A percentile compares a stretch with the other conserved stretches of the same genome.
Evolutionary conservation across 1,140 invertebrate genomes (phyloP).

Genomic region (Lepidostoma basale): DNA sequence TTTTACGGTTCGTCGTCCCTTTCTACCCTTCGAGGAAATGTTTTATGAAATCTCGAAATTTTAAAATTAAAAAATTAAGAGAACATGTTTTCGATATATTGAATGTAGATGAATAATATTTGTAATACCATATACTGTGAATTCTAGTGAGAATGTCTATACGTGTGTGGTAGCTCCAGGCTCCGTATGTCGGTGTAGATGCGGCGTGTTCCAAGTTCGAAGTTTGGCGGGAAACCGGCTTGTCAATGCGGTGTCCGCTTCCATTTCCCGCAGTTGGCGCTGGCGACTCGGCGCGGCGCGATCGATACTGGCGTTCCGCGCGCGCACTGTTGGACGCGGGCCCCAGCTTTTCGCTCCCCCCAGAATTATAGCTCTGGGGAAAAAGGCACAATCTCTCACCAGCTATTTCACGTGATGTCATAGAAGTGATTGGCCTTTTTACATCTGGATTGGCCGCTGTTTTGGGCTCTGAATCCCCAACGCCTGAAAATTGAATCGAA

Average conservation of each 20-base stretch:
- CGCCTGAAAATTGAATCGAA: constrained; percentile 6
- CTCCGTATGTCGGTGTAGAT: neutral
- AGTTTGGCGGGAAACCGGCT: constrained; percentile 25
- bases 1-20: too few relatives aligned
- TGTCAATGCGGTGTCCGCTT: constrained; percentile 13
- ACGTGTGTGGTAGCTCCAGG: too few relatives aligned
- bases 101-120: too few relatives aligned
- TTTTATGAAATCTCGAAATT: too few relatives aligned
- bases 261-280: constrained; percentile 1
- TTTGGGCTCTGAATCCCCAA: neutral
- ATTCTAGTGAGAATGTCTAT: too few relatives aligned
- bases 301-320: constrained; percentile 28
- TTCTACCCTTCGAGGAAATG: too few relatives aligned
- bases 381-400: too few relatives aligned
- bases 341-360: neutral
- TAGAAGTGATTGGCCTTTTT: neutral
- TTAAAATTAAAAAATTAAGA: too few relatives aligned
- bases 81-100: too few relatives aligned
- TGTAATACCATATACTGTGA: too few relatives aligned
- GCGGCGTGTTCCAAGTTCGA: neutral
- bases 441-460: neutral
- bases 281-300: constrained; percentile 17
- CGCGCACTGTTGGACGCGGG: constrained; percentile 3
- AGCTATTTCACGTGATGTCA: too few relatives aligned
- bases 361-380: neutral